phyloP scores from a whole-genome alignment of 2,113 vertebrate genomes.

The Brienomyrus longianalis region DNA sequence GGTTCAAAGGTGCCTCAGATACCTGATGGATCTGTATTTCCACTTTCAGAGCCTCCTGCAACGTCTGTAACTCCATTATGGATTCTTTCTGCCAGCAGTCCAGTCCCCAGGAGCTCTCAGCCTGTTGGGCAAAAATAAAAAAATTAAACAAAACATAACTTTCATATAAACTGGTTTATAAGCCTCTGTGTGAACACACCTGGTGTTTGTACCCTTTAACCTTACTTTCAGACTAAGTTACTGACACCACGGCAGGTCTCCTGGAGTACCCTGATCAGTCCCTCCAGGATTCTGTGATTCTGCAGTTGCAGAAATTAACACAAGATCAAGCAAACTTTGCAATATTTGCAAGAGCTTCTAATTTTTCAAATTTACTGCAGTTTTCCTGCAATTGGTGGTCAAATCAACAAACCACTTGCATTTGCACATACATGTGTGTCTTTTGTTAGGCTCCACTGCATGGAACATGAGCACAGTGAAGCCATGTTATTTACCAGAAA shows the following conservation, averaged over 20 bases:
- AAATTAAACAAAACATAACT: not conserved
- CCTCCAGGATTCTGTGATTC: not conserved
- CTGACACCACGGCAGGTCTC: not conserved
- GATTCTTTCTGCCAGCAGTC: slow-evolving; percentile 62
- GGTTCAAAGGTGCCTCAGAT: slow-evolving; percentile 10
- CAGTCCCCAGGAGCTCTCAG: slow-evolving; percentile 54
- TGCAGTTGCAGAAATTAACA: not conserved
- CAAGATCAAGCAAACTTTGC: not conserved
- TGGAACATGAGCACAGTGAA: not conserved
- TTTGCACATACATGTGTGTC: not conserved
- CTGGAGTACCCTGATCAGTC: not conserved
- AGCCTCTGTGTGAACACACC: not conserved
- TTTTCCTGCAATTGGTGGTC: not conserved
- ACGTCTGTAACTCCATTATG: slow-evolving; percentile 97
- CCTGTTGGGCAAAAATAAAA: slow-evolving; percentile 36
- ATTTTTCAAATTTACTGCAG: not conserved
- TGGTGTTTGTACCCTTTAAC: not conserved
- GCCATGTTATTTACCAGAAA: not conserved
- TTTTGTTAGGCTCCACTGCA: not conserved
- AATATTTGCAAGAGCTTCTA: not conserved
- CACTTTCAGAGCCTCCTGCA: slow-evolving; percentile 98
- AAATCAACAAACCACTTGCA: not conserved
- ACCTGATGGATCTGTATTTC: slow-evolving; percentile 99
- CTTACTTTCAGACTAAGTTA: not conserved
- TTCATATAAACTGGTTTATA: not conserved